Evolutionary conservation across 2,797 vertebrate species (phyloP).

Genomic region (Parauchenoglanis punctatus): DNA sequence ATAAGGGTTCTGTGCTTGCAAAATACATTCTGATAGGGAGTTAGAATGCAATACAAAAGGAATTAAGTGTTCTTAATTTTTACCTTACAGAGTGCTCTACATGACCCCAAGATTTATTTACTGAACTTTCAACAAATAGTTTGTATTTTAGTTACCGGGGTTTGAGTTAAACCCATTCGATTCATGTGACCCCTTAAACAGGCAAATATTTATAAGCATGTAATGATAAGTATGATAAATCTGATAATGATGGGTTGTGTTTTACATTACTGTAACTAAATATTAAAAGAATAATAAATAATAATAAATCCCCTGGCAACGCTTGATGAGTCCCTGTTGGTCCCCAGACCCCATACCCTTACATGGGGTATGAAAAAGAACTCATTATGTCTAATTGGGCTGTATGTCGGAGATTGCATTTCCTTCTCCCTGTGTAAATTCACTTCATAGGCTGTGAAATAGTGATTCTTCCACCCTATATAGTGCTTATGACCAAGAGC

Average conservation of each 20-base stretch:
- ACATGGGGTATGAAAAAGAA: background rate
- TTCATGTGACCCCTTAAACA: background rate
- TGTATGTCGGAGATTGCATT: background rate
- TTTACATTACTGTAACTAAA: background rate
- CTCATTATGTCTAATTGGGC: background rate
- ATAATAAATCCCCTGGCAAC: background rate
- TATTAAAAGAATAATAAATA: background rate
- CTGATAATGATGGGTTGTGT: background rate
- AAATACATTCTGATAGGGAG: background rate
- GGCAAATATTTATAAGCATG: background rate
- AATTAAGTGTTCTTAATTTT: background rate
- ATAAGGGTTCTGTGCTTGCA: background rate
- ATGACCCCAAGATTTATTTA: background rate
- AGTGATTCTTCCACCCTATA: background rate
- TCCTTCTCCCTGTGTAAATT: background rate
- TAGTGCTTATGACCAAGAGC: background rate
- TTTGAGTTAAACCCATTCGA: background rate
- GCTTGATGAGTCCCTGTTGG: background rate
- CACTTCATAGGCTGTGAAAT: background rate
- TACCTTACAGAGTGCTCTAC: background rate
- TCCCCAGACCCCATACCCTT: background rate
- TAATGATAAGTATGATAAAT: background rate
- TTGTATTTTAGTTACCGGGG: background rate
- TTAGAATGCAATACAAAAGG: background rate
- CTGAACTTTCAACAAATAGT: background rate